Conservation (phyloP, 1,140 invertebrate genomes). For the Drosophila lowei region DNA sequence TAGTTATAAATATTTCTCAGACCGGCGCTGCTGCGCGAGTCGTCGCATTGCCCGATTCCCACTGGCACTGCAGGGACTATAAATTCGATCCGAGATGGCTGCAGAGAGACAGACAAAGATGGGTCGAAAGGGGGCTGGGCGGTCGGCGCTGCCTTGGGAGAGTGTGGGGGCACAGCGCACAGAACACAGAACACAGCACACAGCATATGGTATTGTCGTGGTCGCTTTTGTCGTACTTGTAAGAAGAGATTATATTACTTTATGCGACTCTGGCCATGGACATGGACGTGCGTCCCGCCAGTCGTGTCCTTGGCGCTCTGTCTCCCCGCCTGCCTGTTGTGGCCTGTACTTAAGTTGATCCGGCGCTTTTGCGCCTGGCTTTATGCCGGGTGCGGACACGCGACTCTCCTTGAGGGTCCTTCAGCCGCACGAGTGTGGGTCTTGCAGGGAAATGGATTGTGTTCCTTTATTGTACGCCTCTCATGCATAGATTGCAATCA, state of each 20-base stretch:
- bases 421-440: constrained; percentile 18
- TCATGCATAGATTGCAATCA: constrained; percentile 56
- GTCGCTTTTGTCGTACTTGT: constrained; percentile 74
- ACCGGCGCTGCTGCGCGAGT: constrained; percentile 23
- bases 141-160: neutral
- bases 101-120: constrained; percentile 31
- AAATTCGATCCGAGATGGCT: constrained; percentile 66
- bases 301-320: constrained; percentile 4
- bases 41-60: constrained; percentile 12
- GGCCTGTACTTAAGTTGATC: constrained; percentile 71
- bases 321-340: constrained; percentile 52
- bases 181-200: neutral
- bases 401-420: constrained; percentile 42
- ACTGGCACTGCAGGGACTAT: constrained; percentile 72
- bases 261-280: constrained; percentile 70
- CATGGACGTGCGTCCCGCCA: constrained; percentile 44
- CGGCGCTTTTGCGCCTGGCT: constrained; percentile 51
- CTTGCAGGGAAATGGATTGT: constrained; percentile 33
- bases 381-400: constrained; percentile 39
- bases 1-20: constrained; percentile 70
- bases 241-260: constrained; percentile 81
- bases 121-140: constrained; percentile 1
- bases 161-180: neutral
- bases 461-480: constrained; percentile 19
- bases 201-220: constrained; percentile 58